These are phyloP conservation scores for Podarcis lilfordi DNA, from an alignment of 2,797 vertebrate genomes.

Conservation along the genomic window DNA sequence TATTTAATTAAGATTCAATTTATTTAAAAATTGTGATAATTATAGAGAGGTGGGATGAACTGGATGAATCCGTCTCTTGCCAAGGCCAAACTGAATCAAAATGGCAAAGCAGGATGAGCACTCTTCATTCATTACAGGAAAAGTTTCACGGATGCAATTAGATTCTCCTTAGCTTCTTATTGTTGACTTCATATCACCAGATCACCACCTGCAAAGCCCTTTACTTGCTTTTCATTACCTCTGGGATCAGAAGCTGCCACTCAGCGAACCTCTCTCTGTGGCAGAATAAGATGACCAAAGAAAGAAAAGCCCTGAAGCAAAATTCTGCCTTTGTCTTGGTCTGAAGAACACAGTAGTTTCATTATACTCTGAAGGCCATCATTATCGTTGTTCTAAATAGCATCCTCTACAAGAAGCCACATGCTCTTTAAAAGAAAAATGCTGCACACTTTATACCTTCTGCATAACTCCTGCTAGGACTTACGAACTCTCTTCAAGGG, in stretches of 20 bases:
- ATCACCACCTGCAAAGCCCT: conserved; percentile 17
- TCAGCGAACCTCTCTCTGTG: neutral
- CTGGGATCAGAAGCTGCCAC: conserved; percentile 11
- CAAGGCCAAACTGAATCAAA: neutral
- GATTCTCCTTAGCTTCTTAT: neutral
- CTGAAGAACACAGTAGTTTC: conserved; percentile 36
- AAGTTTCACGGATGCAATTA: neutral
- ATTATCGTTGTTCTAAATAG: conserved; percentile 44
- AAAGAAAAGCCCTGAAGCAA: conserved; percentile 55
- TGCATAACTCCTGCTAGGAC: neutral
- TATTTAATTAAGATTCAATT: neutral
- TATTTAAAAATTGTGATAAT: neutral
- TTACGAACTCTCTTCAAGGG: neutral
- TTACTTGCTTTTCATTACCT: conserved; percentile 26
- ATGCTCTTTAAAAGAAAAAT: conserved; percentile 20
- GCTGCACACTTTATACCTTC: neutral
- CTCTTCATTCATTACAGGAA: neutral
- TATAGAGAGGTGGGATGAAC: neutral
- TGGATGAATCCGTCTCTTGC: neutral
- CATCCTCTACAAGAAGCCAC: conserved; percentile 33
- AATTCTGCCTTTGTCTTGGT: conserved; percentile 33
- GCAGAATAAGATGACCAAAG: neutral
- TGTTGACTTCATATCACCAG: conserved; percentile 10
- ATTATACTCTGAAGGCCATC: conserved; percentile 35
- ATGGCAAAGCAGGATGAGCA: neutral